Evolutionary conservation across 2,888 invertebrate genomes (phyloP), one percentile per base, ranked within the genome.

Genomic region (Ophioninae sp.): DNA sequence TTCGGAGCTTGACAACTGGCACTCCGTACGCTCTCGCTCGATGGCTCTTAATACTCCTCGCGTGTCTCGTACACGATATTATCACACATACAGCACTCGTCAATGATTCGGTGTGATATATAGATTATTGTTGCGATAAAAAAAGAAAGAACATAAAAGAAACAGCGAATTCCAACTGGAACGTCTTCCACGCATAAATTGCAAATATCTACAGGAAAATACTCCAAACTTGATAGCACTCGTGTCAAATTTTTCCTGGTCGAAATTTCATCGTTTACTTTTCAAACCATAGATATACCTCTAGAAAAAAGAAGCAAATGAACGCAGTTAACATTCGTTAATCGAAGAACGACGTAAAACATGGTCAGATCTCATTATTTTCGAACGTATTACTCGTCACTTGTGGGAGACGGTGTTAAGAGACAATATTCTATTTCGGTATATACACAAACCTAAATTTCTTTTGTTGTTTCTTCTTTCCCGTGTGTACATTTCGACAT

Each of bases 151-250:
- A 78, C 20, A 65, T 57, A 72, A 57, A 64, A 72, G 72, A 67
- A 30, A 1, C 30, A 30, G 30, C 3, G 30, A 30, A 44, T 39
- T 59, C 23, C 13, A 62, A 62, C 37, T 78, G 20, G 41, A 56
- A 75, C 76, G 59, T 23, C n/a, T 68, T 6, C 68, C 50, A 56
- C 30, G 75, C 75, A 74, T 44, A 44, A 74, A 59, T 37, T 59
- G 77, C 62, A 23, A 68, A 77, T 59, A 65, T 82, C 20, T 64
- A 74, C 50, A 74, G 62, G 75, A 69, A 72, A 81, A 84, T 79
- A 84, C 81, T 81, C 81, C 78, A 81, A 81, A 84, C 56, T 81
- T 75, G 75, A 79, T 84, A 84, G 81, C 81, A 81, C 84, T 79
- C 78, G 72, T 81, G 67, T 76, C 75, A 78, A 70, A 79, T 79